Percentiles rank a stretch among this genome's conserved stretches.
phyloP scores from a whole-genome alignment of 2,797 vertebrate genomes.

The Orestias chungarensis region DNA sequence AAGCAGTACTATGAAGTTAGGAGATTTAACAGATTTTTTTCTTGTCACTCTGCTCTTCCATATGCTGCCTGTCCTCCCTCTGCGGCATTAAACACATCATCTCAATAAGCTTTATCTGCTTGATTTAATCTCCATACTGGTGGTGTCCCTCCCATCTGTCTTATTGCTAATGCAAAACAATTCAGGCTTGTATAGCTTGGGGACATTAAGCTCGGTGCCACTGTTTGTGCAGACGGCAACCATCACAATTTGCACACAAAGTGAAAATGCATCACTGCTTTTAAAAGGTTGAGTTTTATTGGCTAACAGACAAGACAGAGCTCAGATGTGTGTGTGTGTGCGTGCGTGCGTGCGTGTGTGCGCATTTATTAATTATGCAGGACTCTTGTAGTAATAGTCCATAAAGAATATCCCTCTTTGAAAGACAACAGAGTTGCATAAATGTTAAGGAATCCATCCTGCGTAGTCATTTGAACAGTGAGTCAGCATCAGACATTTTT shows the following conservation, averaged over 20 bases:
- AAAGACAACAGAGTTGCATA: conserved; percentile 42
- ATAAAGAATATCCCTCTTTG: conserved; percentile 26
- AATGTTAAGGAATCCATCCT: conserved; percentile 32
- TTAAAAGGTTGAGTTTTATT: conserved; percentile 76
- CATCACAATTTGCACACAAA: conserved; percentile 27
- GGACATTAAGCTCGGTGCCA: conserved; percentile 24
- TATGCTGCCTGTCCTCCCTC: conserved; percentile 2
- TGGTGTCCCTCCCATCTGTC: conserved; percentile 32
- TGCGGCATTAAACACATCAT: conserved; percentile 41
- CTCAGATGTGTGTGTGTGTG: conserved; percentile 40
- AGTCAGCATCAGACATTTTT: conserved; percentile 61
- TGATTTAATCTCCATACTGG: conserved; percentile 43
- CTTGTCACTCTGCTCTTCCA: neutral
- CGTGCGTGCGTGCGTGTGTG: conserved; percentile 22
- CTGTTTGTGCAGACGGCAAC: neutral
- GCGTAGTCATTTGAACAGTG: conserved; percentile 68
- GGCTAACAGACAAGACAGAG: conserved; percentile 75
- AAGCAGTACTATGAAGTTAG: neutral
- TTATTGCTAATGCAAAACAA: conserved; percentile 42
- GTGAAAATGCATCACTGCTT: conserved; percentile 43
- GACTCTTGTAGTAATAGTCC: conserved; percentile 31
- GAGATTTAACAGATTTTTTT: neutral
- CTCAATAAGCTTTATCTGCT: conserved; percentile 32
- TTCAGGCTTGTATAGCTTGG: conserved; percentile 29
- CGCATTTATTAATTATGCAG: conserved; percentile 67